Percentiles rank a stretch among this genome's conserved stretches.
Conservation (phyloP, 1,140 invertebrate genomes). For the Rhopalosiphum maidis region DNA sequence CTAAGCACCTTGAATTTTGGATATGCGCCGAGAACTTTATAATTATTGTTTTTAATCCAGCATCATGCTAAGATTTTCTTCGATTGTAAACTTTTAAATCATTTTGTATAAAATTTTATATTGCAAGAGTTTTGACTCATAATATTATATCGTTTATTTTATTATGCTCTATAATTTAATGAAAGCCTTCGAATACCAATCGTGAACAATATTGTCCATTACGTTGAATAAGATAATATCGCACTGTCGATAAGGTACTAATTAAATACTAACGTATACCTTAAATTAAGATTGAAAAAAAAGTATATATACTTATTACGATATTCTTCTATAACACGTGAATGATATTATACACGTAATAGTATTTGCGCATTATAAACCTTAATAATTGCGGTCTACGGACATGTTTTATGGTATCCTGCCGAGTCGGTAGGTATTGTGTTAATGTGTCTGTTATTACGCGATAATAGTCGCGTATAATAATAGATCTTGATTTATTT, state of each 20-base stretch:
- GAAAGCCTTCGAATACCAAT: not conserved
- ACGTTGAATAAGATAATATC: not conserved
- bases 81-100: not conserved
- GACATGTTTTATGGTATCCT: slow-evolving; percentile 1
- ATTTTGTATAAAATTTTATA: not conserved
- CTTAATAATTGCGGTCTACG: not conserved
- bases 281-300: not conserved
- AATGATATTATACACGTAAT: not conserved
- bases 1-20: slow-evolving; percentile 43
- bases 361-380: not conserved
- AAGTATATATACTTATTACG: not conserved
- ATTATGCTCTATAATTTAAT: not conserved
- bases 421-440: not conserved
- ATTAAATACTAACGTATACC: not conserved
- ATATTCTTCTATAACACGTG: not conserved
- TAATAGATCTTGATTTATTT: slow-evolving; percentile 26
- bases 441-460: slow-evolving; percentile 22
- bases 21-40: slow-evolving; percentile 39
- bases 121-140: not conserved
- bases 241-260: not conserved
- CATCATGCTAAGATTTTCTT: not conserved
- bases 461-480: slow-evolving; percentile 8
- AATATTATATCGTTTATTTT: not conserved
- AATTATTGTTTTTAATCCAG: slow-evolving; percentile 51
- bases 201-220: not conserved